Conservation (phyloP, 1,140 invertebrate genomes). For the Neuroterus valhalla region DNA sequence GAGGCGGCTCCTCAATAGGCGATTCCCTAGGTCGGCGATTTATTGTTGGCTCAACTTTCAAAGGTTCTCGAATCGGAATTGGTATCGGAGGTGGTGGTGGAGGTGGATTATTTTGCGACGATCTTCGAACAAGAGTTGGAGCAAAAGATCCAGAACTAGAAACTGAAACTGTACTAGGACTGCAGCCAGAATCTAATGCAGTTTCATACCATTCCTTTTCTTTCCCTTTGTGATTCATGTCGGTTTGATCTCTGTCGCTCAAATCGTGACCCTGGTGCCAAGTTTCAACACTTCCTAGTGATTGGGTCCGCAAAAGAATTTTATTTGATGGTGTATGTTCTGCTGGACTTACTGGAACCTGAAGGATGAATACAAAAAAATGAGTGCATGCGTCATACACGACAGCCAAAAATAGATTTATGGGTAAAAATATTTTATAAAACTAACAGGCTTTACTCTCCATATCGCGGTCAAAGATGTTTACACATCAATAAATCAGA, state of each 20-base stretch:
- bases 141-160: constrained; percentile 37
- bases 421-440: no score
- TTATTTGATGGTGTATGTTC: constrained; percentile 69
- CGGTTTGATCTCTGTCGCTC: constrained; percentile 61
- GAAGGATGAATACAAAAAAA: no score
- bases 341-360: background rate
- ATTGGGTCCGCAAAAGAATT: constrained; percentile 77
- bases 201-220: constrained; percentile 87
- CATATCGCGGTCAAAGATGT: no score
- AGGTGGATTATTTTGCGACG: constrained; percentile 49
- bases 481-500: background rate
- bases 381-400: no score
- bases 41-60: background rate
- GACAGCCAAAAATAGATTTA: no score
- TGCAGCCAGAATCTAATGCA: constrained; percentile 79
- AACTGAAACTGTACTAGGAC: constrained; percentile 41
- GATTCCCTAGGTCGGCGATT: background rate
- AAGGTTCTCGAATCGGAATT: background rate
- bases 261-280: constrained; percentile 67
- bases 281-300: constrained; percentile 78
- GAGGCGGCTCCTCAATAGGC: constrained; percentile 44
- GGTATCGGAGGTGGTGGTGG: constrained; percentile 41
- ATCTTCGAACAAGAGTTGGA: constrained; percentile 36
- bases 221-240: constrained; percentile 55
- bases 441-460: no score